A percentile compares a stretch with the other conserved stretches of the same genome.
Evolutionary conservation across 2,888 invertebrate species (phyloP).

Genomic region (Macrosiphum euphorbiae): DNA sequence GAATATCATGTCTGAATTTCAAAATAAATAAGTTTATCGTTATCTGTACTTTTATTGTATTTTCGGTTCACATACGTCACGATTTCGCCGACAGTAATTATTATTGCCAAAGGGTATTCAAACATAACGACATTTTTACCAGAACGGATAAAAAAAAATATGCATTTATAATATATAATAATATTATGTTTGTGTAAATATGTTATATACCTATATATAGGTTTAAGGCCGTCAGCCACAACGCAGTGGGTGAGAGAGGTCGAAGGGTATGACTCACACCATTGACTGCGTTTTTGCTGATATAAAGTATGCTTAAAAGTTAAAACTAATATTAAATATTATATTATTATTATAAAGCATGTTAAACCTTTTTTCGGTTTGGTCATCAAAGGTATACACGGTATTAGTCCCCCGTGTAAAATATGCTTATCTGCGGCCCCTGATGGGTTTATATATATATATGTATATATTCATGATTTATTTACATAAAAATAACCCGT

Average conservation of each 20-base stretch:
- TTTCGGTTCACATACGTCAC: background rate
- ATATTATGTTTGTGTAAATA: background rate
- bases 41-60: background rate
- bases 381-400: background rate
- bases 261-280: background rate
- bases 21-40: background rate
- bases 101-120: background rate
- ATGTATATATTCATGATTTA: background rate
- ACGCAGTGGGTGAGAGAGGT: background rate
- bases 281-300: background rate
- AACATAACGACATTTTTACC: background rate
- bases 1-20: slow-evolving; percentile 17
- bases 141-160: background rate
- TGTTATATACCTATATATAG: background rate
- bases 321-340: background rate
- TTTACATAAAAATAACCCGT: background rate
- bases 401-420: background rate
- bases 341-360: background rate
- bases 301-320: background rate
- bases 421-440: background rate
- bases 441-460: background rate
- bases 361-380: background rate
- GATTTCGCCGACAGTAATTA: background rate
- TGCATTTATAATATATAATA: background rate
- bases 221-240: background rate